These are phyloP conservation scores for Synergus umbraculus DNA, from an alignment of 2,888 invertebrate genomes.

Conservation along the genomic window DNA sequence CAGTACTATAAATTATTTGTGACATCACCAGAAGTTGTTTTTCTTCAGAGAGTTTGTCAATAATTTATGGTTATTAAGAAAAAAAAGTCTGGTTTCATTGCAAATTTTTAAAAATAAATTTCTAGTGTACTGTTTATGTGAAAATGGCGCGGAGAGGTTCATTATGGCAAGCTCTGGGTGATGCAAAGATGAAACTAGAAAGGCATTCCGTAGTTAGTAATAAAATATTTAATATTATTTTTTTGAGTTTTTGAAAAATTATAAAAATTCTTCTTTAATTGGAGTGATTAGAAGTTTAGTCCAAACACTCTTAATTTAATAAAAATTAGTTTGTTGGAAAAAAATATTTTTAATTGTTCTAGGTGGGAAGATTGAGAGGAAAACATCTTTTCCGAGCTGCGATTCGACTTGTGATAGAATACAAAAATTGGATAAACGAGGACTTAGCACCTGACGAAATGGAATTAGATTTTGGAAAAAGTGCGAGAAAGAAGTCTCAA, in stretches of 20 bases:
- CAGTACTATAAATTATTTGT: not conserved
- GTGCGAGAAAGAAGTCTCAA: constrained; percentile 53
- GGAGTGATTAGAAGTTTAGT: not conserved
- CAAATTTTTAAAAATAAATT: not conserved
- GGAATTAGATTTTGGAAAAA: constrained; percentile 58
- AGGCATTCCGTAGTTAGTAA: not conserved
- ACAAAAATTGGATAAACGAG: constrained; percentile 65
- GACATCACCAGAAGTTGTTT: not conserved
- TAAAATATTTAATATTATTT: not conserved
- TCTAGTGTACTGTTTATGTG: not conserved
- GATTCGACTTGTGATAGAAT: constrained; percentile 65
- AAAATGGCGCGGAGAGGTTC: constrained; percentile 6
- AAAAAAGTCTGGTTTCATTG: not conserved
- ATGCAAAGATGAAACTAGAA: not conserved
- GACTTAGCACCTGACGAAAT: constrained; percentile 57
- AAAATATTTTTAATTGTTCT: not conserved
- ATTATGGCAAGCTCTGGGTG: constrained; percentile 1
- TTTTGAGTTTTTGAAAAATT: not conserved
- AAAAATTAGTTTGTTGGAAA: not conserved
- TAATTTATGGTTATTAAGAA: not conserved
- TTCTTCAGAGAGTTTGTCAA: not conserved
- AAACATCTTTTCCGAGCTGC: constrained; percentile 65
- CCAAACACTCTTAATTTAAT: too few species aligned
- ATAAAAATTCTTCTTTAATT: not conserved
- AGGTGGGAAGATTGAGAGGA: constrained; percentile 58